Conservation (phyloP, 2,797 vertebrate genomes). For the Acanthopagrus latus region DNA sequence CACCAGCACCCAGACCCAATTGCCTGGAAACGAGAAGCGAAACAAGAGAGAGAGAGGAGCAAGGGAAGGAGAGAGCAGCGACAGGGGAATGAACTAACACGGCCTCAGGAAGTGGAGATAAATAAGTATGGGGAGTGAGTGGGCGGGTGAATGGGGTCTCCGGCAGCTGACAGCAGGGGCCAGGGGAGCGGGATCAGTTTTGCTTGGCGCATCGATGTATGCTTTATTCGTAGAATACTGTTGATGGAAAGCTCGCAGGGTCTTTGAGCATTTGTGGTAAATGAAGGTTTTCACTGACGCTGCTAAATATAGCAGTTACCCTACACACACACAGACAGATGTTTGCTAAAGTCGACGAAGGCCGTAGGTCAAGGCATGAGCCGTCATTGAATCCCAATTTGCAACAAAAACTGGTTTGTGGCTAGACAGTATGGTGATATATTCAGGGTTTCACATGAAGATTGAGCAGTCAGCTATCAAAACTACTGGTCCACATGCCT, state of each 20-base stretch:
- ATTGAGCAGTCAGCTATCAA: too few species aligned
- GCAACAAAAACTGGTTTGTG: not conserved
- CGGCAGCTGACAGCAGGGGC: slow-evolving; percentile 61
- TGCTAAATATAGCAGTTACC: not conserved
- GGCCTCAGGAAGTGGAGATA: slow-evolving; percentile 80
- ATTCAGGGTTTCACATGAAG: too few species aligned
- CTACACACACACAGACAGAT: not conserved
- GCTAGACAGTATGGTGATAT: not conserved
- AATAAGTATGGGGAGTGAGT: slow-evolving; percentile 79
- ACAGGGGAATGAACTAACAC: slow-evolving; percentile 78
- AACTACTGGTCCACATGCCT: too few species aligned
- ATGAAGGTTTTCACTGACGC: not conserved
- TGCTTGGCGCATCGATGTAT: slow-evolving; percentile 33
- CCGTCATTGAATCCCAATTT: not conserved
- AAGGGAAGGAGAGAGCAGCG: slow-evolving; percentile 65
- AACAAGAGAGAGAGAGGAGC: slow-evolving; percentile 71
- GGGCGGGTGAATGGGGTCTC: slow-evolving; percentile 68
- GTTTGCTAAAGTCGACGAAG: not conserved
- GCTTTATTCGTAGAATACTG: slow-evolving; percentile 42
- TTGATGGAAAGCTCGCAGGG: slow-evolving; percentile 17
- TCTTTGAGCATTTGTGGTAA: slow-evolving; percentile 6
- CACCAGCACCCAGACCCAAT: slow-evolving; percentile 83
- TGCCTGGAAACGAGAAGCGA: slow-evolving; percentile 86
- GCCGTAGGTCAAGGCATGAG: not conserved
- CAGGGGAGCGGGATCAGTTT: slow-evolving; percentile 43